phyloP scores from a whole-genome alignment of 2,888 invertebrate genomes.

The Lithosia quadra region DNA sequence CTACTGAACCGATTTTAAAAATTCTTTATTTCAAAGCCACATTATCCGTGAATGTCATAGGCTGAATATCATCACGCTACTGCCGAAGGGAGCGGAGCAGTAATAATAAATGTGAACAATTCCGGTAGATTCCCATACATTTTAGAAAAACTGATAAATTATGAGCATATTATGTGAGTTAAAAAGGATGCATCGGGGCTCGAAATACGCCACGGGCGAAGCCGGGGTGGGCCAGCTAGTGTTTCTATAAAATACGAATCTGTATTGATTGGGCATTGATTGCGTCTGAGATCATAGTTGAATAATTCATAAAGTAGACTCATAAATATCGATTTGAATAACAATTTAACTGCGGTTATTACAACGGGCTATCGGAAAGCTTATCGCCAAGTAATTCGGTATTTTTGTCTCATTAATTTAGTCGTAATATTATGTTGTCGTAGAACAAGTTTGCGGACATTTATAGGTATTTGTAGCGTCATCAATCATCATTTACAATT shows the following conservation, averaged over 20 bases:
- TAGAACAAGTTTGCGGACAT: conserved; percentile 3
- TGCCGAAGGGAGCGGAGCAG: no score
- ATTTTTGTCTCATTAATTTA: conserved; percentile 21
- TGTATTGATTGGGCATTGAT: conserved; percentile 39
- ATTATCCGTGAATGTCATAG: no score
- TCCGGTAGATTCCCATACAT: no score
- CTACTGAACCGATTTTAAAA: no score
- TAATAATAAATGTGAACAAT: no score
- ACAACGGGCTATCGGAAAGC: conserved; percentile 7
- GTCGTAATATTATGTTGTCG: conserved; percentile 12
- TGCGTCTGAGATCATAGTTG: conserved; percentile 35
- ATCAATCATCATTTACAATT: neutral
- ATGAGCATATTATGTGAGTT: no score
- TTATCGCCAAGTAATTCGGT: conserved; percentile 6
- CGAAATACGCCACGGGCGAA: no score
- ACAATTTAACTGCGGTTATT: conserved; percentile 5
- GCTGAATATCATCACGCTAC: no score
- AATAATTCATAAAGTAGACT: conserved; percentile 52
- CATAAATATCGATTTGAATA: conserved; percentile 47
- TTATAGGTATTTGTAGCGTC: neutral
- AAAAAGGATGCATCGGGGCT: no score
- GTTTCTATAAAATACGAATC: conserved; percentile 34
- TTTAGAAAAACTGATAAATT: no score
- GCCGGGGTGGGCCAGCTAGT: no score
- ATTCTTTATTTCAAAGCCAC: no score